Percentiles rank a stretch among this genome's conserved stretches.
These are phyloP conservation scores for Euura lappo DNA, from an alignment of 1,140 invertebrate species.

Conservation along the genomic window DNA sequence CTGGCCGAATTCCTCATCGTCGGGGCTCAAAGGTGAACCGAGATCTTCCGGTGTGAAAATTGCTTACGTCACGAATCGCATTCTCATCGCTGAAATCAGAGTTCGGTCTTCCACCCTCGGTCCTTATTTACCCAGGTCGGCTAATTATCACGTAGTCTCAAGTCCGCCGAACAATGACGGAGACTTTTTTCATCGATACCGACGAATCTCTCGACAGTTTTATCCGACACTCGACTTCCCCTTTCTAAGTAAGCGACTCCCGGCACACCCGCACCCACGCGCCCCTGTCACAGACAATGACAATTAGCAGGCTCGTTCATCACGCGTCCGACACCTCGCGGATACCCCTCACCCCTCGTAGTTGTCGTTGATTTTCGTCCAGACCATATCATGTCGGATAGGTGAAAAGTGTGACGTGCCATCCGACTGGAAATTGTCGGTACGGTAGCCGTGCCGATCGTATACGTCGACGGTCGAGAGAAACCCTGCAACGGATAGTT, in stretches of 20 bases:
- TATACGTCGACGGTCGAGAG: too few relatives aligned
- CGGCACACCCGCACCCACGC: neutral
- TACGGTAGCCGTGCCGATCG: too few relatives aligned
- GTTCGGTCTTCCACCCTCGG: too few relatives aligned
- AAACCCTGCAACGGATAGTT: slow-evolving; percentile 25
- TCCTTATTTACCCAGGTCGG: too few relatives aligned
- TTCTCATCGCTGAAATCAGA: too few relatives aligned
- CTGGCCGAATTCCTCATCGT: neutral
- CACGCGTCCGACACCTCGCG: neutral
- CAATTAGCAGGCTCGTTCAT: slow-evolving; percentile 5
- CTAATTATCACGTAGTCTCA: too few relatives aligned
- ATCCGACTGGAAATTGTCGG: too few relatives aligned
- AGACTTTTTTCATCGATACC: too few relatives aligned
- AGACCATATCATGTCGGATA: neutral
- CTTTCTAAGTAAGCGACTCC: neutral
- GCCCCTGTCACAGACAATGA: slow-evolving; percentile 5
- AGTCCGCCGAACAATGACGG: too few relatives aligned
- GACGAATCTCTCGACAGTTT: neutral
- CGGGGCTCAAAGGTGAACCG: neutral
- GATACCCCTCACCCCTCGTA: neutral
- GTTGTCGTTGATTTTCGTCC: neutral
- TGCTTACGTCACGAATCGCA: too few relatives aligned
- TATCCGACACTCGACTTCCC: neutral
- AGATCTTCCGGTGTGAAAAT: neutral
- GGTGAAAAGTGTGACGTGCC: too few relatives aligned